Conservation (phyloP, 1,140 invertebrate species). For the Habropoda laboriosa region DNA sequence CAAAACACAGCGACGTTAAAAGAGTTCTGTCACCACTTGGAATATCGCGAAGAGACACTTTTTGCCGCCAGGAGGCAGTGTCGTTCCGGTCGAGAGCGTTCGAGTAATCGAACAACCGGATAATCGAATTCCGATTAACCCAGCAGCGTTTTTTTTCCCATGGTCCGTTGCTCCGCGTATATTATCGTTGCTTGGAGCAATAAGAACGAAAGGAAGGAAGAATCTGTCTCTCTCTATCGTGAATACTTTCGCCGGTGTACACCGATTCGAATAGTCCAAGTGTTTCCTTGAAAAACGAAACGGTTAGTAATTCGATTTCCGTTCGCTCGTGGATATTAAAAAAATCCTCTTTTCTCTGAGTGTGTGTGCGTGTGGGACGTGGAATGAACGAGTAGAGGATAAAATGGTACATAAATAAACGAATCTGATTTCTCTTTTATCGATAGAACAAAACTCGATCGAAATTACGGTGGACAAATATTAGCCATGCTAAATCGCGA, state of each 20-base stretch:
- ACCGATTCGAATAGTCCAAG: no score
- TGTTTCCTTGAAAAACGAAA: conserved; percentile 6
- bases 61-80: neutral
- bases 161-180: neutral
- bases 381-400: no score
- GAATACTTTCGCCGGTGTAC: no score
- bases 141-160: neutral
- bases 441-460: neutral
- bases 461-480: conserved; percentile 26
- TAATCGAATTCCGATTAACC: conserved; percentile 27
- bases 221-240: no score
- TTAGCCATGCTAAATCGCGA: conserved; percentile 19
- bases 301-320: conserved; percentile 7
- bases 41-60: no score
- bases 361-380: no score
- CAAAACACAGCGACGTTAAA: no score
- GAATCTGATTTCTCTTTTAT: conserved; percentile 15
- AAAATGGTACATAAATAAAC: conserved; percentile 5
- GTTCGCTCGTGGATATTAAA: neutral
- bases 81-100: neutral
- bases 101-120: neutral
- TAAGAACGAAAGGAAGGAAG: neutral
- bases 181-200: neutral
- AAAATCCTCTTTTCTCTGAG: no score
- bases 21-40: no score